These are phyloP conservation scores for Channallabes apus DNA, from an alignment of 2,797 vertebrate species.

Conservation along the genomic window DNA sequence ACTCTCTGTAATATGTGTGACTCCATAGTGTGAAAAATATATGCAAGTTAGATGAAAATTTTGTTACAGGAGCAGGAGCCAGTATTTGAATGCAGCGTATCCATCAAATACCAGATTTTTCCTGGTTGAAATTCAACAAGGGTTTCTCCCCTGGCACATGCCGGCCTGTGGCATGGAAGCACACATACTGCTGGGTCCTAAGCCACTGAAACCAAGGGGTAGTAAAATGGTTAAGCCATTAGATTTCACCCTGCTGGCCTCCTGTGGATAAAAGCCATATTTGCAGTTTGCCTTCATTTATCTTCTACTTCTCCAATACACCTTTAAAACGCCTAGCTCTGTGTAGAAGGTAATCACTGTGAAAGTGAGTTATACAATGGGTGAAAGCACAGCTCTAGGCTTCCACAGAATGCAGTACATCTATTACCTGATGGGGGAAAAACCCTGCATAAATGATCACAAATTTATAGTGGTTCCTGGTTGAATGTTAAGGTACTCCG, in stretches of 20 bases:
- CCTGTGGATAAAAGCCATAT: constrained; percentile 56
- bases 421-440: not conserved
- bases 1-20: no score
- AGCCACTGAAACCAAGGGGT: constrained; percentile 52
- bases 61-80: not conserved
- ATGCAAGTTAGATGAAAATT: not conserved
- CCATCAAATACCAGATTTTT: constrained; percentile 6
- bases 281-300: constrained; percentile 31
- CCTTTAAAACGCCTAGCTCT: not conserved
- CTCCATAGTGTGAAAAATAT: no score
- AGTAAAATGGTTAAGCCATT: constrained; percentile 70
- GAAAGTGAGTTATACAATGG: constrained; percentile 10
- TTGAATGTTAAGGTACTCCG: not conserved
- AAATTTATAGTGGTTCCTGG: not conserved
- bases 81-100: constrained; percentile 7
- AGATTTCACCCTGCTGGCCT: constrained; percentile 60
- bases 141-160: not conserved
- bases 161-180: not conserved
- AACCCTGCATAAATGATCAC: not conserved
- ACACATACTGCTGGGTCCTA: not conserved
- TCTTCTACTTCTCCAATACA: constrained; percentile 34
- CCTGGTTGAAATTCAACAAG: constrained; percentile 24
- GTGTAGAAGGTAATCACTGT: not conserved
- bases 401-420: constrained; percentile 5
- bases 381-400: constrained; percentile 16